Evolutionary conservation across 2,113 vertebrate species (phyloP).

Genomic region (Sisor rabdophorus): DNA sequence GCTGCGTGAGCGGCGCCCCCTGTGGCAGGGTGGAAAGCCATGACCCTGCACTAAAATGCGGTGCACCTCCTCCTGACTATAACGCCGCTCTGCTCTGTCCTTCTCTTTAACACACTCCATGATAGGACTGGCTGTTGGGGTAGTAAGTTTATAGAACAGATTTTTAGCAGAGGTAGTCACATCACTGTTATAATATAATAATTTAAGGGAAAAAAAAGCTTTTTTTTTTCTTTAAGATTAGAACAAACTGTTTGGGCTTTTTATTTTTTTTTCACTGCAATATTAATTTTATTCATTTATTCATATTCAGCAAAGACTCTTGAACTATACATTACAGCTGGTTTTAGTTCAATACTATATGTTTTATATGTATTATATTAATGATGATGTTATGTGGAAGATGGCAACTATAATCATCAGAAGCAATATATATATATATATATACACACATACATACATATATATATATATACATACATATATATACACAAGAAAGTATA

Average conservation of each 20-base stretch:
- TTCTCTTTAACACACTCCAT: slow-evolving; percentile 54
- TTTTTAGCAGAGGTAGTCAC: not conserved
- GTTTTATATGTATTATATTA: too few relatives aligned
- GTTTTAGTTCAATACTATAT: too few relatives aligned
- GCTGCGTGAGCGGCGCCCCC: slow-evolving; percentile 44
- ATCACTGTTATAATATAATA: not conserved
- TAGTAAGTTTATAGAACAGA: not conserved
- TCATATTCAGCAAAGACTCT: not conserved
- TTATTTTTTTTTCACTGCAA: not conserved
- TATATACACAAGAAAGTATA: too few relatives aligned
- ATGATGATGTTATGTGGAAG: too few relatives aligned
- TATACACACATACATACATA: too few relatives aligned
- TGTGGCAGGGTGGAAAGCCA: slow-evolving; percentile 36
- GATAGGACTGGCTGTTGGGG: not conserved
- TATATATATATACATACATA: too few relatives aligned
- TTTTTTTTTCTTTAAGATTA: not conserved
- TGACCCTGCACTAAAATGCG: slow-evolving; percentile 38
- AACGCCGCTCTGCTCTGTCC: slow-evolving; percentile 70
- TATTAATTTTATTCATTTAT: not conserved
- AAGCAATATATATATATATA: too few relatives aligned
- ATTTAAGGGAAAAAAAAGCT: not conserved
- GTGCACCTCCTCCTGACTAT: slow-evolving; percentile 65
- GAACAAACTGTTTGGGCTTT: not conserved
- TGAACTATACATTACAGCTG: not conserved
- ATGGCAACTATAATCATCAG: too few relatives aligned